Evolutionary conservation across 2,888 invertebrate species (phyloP), one percentile per base, ranked within the genome.

Genomic region (Ceramica pisi): DNA sequence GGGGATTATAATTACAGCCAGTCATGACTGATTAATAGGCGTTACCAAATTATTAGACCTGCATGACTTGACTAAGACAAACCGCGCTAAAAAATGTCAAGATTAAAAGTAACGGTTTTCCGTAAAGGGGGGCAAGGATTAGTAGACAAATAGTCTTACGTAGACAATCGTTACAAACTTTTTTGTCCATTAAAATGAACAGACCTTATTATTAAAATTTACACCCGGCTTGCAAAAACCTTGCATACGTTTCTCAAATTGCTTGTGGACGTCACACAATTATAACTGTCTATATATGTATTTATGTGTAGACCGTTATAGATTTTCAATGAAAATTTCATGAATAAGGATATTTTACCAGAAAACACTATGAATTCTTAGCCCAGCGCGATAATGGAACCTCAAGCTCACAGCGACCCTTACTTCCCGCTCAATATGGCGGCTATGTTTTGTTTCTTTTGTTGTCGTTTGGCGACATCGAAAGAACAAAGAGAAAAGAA

Each of bases 11-110:
- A 78, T 70, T 74, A 75, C 9, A 67, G 72, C 72, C 41, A 75
- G 75, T 82, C 74, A 78, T 76, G 82, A 80, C 75, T 74, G 63
- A 55, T 61, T 76, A 74, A 69, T 69, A 70, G 72, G 63, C 63
- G 60, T 64, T 73, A 55, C 62, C 46, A 38, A 73, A 73, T 81
- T 83, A 75, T 62, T 72, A n/a, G n/a, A n/a, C n/a, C 75, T 35
- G 64, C 70, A 56, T 75, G 71, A 72, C 66, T 59, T 61, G 31
- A 44, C 59, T 55, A 72, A 41, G 63, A 44, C 23, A 10, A 23
- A 66, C 38, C 14, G 2, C 16, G n/a, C n/a, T n/a, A n/a, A n/a
- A n/a, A n/a, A n/a, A n/a, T n/a, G n/a, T n/a, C n/a, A n/a, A n/a
- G n/a, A n/a, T n/a, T n/a, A n/a, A n/a, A n/a, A n/a, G n/a, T n/a